Base-by-base conservation (phyloP, 2,113 vertebrate species). In the Urocolius indicus region DNA sequence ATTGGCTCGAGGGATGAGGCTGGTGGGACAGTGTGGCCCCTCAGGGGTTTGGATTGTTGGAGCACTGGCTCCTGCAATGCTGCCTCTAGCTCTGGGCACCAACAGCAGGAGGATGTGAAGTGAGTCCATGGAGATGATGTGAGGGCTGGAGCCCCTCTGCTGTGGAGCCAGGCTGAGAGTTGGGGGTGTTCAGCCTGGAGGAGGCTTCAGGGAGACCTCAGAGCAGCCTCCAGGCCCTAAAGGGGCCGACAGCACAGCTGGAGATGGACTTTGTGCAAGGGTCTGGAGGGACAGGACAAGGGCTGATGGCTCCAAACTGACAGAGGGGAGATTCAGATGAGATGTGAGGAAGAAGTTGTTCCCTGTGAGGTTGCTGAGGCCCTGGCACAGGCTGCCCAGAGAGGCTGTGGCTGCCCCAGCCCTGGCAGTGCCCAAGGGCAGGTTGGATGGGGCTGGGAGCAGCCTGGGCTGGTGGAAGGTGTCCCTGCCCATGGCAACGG, bases 81-180 rank as follows among this genome's bases (percentile, higher is more conserved):
- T 43, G 17, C 71, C 10, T 29, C 46, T 71, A 62, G 66, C 22
- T 15, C 79, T 5, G 26, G 61, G 4, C 32, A 14, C n/a, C 22
- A n/a, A n/a, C n/a, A n/a, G n/a, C n/a, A n/a, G n/a, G n/a, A n/a
- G n/a, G n/a, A n/a, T n/a, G n/a, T n/a, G n/a, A n/a, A n/a, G n/a
- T n/a, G 55, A 68, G 36, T 32, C 3, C 20, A 1, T 0, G 0
- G 3, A 16, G 5, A 3, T 46, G 74, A 1, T 34, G 1, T 0
- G 0, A 34, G 49, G 36, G 77, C 3, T 80, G 89, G 54, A 69
- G 2, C 2, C 43, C 75, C 62, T 83, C 69, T 57, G 16, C n/a
- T 13, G 1, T 2, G 45, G 5, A 13, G 24, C 12, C 7, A 22
- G 48, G 17, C 67, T 74, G 68, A 10, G 61, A 67, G 52, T 4